Evolutionary conservation across 2,113 vertebrate species (phyloP).

Genomic region (Heloderma charlesbogerti): DNA sequence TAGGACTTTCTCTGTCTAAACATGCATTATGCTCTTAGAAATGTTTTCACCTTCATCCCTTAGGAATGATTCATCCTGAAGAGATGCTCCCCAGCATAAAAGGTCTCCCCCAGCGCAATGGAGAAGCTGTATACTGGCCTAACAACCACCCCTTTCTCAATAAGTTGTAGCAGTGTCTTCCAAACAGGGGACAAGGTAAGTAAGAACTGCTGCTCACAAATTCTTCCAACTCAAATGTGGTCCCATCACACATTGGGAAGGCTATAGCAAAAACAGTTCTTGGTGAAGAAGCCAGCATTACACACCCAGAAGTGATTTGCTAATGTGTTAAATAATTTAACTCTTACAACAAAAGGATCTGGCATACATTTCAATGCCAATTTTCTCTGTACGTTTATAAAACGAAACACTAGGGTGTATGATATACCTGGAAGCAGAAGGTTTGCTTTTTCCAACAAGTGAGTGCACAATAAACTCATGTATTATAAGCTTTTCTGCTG

Average conservation of each 20-base stretch:
- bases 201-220: background rate
- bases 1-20: background rate
- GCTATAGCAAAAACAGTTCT: conserved; percentile 28
- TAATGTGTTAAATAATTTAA: conserved; percentile 70
- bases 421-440: conserved; percentile 42
- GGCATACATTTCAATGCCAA: conserved; percentile 55
- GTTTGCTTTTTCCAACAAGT: conserved; percentile 34
- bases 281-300: conserved; percentile 53
- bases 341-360: conserved; percentile 46
- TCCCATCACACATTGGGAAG: background rate
- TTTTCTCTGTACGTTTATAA: background rate
- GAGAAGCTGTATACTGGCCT: background rate
- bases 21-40: background rate
- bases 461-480: conserved; percentile 20
- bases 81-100: background rate
- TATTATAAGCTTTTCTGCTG: conserved; percentile 16
- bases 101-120: background rate
- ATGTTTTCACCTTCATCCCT: background rate
- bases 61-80: background rate
- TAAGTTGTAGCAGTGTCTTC: background rate
- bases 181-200: background rate
- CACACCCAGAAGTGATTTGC: conserved; percentile 68
- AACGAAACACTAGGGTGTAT: conserved; percentile 43
- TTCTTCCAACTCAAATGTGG: background rate
- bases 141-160: background rate